phyloP scores from a whole-genome alignment of 2,888 invertebrate species.

The Erebia aethiops region DNA sequence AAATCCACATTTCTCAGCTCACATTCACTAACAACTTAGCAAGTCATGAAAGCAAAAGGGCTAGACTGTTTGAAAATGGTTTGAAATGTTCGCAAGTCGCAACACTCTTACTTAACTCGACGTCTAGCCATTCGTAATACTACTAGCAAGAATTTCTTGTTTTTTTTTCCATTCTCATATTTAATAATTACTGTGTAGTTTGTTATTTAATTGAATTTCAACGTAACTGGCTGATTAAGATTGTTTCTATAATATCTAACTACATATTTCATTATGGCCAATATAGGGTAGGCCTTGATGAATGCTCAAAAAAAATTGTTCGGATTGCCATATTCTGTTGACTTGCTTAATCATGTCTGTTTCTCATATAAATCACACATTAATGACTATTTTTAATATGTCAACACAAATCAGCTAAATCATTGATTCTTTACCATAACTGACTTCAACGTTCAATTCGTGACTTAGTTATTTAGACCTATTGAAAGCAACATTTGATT shows the following conservation, averaged over 20 bases:
- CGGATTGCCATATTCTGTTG: no score
- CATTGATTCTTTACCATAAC: no score
- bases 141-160: slow-evolving; percentile 14
- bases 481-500: slow-evolving; percentile 5
- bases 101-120: slow-evolving; percentile 7
- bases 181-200: neutral
- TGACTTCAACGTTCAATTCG: no score
- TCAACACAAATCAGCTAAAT: no score
- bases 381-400: no score
- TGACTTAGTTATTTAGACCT: no score
- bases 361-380: no score
- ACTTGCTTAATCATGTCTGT: no score
- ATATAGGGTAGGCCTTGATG: no score
- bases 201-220: neutral
- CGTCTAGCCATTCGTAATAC: slow-evolving; percentile 1
- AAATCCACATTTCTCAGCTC: slow-evolving; percentile 8
- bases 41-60: slow-evolving; percentile 11
- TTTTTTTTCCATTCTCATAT: slow-evolving; percentile 6
- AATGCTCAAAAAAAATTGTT: no score
- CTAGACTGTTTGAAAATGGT: slow-evolving; percentile 7
- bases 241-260: no score
- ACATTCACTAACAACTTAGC: slow-evolving; percentile 4
- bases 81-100: neutral
- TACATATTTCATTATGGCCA: no score
- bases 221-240: neutral